phyloP scores from a whole-genome alignment of 1,140 invertebrate genomes.

The honey bee (Apis mellifera) region Amel_HAv3.1 CM009936.2:12343501-12344000 shows the following conservation, averaged over 20 bases:
- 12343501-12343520: too few species aligned
- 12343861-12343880: slow-evolving; percentile 49
- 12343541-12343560: slow-evolving; percentile 22
- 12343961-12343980: slow-evolving; percentile 13
- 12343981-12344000: neutral
- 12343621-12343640: slow-evolving; percentile 42
- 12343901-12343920: neutral
- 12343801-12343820: slow-evolving; percentile 35
- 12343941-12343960: slow-evolving; percentile 12
- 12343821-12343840: slow-evolving; percentile 66
- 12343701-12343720: slow-evolving; percentile 65
- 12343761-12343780: slow-evolving; percentile 48
- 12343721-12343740: slow-evolving; percentile 63
- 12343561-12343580: neutral
- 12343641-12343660: slow-evolving; percentile 47
- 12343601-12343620: slow-evolving; percentile 40
- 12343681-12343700: slow-evolving; percentile 47
- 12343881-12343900: slow-evolving; percentile 12
- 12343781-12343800: slow-evolving; percentile 36
- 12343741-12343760: slow-evolving; percentile 61
- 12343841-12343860: slow-evolving; percentile 73
- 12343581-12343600: slow-evolving; percentile 51
- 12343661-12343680: slow-evolving; percentile 13
- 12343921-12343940: too few species aligned
- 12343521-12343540: slow-evolving; percentile 26